A percentile compares a stretch with the other conserved stretches of the same genome.
Evolutionary conservation across 2,888 invertebrate species (phyloP).

Genomic region (Aquatica leii): DNA sequence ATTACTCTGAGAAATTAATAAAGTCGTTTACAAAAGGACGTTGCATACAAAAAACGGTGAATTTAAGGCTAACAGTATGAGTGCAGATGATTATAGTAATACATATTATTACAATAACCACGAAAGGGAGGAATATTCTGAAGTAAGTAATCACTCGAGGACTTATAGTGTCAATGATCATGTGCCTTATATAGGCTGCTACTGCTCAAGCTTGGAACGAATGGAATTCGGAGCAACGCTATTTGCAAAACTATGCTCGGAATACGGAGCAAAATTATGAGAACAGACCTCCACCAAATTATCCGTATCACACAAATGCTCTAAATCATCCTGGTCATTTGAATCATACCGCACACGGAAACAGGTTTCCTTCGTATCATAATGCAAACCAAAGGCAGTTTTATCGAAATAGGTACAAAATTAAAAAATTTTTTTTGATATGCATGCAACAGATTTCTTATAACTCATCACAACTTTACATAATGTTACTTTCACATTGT

Average conservation of each 20-base stretch:
- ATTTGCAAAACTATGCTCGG: conserved; percentile 8
- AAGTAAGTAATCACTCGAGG: too few relatives aligned
- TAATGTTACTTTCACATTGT: background rate
- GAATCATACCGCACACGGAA: background rate
- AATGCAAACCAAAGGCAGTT: background rate
- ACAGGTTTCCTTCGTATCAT: background rate
- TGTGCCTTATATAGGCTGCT: too few relatives aligned
- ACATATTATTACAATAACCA: background rate
- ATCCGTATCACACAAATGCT: background rate
- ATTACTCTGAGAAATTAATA: too few relatives aligned
- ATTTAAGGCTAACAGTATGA: too few relatives aligned
- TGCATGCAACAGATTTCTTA: too few relatives aligned
- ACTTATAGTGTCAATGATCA: too few relatives aligned
- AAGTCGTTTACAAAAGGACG: too few relatives aligned
- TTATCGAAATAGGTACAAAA: conserved; percentile 9
- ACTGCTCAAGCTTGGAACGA: background rate
- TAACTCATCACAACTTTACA: background rate
- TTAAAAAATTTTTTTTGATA: too few relatives aligned
- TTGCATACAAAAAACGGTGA: too few relatives aligned
- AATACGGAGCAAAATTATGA: conserved; percentile 6
- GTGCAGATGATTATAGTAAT: background rate
- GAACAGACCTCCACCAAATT: background rate
- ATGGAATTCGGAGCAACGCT: conserved; percentile 9
- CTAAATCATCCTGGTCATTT: conserved; percentile 1
- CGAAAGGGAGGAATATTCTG: background rate